Conservation (phyloP, 2,113 vertebrate genomes). For the Tachuris rubrigastra region DNA sequence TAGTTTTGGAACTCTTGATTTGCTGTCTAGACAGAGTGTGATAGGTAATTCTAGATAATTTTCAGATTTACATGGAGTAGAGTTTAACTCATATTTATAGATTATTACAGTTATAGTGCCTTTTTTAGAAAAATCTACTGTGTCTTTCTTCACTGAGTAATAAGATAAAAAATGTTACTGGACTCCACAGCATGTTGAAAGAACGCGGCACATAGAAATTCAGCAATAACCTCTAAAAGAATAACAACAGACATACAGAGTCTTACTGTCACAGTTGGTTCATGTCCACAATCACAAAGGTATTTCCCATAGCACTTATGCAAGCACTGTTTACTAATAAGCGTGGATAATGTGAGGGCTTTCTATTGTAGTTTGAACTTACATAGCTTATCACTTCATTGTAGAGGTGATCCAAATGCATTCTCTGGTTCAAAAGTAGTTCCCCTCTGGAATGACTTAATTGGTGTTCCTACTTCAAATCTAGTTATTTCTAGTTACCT, state of each 20-base stretch:
- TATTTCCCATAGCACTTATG: not conserved
- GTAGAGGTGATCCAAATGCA: not conserved
- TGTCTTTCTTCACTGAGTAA: not conserved
- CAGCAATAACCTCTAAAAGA: not conserved
- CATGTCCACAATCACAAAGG: not conserved
- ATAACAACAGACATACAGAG: not conserved
- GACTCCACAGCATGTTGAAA: not conserved
- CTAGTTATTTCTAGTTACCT: not conserved
- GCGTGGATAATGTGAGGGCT: not conserved
- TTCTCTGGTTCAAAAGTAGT: not conserved
- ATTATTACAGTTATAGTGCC: not conserved
- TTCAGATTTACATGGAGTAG: rapidly evolving
- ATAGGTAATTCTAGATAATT: not conserved
- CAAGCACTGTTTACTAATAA: not conserved
- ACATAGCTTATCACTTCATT: conserved; percentile 10
- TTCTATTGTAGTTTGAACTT: conserved; percentile 3
- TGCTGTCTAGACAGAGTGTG: not conserved
- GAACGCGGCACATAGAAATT: rapidly evolving
- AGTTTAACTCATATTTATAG: not conserved
- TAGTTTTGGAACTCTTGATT: not conserved
- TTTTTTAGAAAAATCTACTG: not conserved
- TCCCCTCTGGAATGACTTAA: not conserved
- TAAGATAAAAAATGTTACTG: not conserved
- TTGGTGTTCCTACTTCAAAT: not conserved
- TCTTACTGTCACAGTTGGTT: not conserved